phyloP scores from a whole-genome alignment of 2,888 invertebrate species.

The Rhagophthalmus giganteus region DNA sequence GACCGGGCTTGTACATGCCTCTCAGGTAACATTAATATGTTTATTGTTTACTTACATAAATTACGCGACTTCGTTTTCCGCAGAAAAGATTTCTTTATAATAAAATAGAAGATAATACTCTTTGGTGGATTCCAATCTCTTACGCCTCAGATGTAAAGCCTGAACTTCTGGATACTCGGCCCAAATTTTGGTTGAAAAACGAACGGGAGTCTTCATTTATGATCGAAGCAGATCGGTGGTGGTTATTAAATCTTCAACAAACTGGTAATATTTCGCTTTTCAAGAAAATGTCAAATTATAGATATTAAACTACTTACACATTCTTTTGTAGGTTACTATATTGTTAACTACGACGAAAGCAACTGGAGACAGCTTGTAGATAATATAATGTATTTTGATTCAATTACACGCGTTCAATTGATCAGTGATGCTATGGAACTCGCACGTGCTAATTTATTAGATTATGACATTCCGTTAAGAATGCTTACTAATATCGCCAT shows the following conservation, averaged over 20 bases:
- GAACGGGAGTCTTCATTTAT: conserved; percentile 47
- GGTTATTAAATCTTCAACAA: conserved; percentile 66
- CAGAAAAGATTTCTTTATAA: conserved; percentile 49
- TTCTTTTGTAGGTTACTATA: conserved; percentile 60
- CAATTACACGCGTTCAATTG: conserved; percentile 67
- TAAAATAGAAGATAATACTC: conserved; percentile 40
- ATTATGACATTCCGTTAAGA: conserved; percentile 61
- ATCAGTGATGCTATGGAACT: conserved; percentile 69
- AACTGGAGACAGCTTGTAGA: conserved; percentile 61
- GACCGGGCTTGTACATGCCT: conserved; percentile 49
- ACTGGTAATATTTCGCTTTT: conserved; percentile 57
- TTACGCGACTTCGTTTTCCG: too few relatives aligned
- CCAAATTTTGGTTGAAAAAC: conserved; percentile 59
- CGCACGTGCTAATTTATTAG: conserved; percentile 60
- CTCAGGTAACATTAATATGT: conserved; percentile 47
- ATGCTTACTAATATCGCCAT: conserved; percentile 58
- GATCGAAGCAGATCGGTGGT: conserved; percentile 58
- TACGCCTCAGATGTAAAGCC: conserved; percentile 50
- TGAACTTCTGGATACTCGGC: conserved; percentile 50
- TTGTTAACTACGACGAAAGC: conserved; percentile 66
- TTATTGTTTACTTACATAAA: too few relatives aligned
- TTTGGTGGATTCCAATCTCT: conserved; percentile 60
- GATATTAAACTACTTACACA: conserved; percentile 28
- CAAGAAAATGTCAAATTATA: neutral
- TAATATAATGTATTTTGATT: conserved; percentile 61